Evolutionary conservation across 2,888 invertebrate species (phyloP), one percentile per base, ranked within the genome.

Genomic region (Polydrusus cervinus): DNA sequence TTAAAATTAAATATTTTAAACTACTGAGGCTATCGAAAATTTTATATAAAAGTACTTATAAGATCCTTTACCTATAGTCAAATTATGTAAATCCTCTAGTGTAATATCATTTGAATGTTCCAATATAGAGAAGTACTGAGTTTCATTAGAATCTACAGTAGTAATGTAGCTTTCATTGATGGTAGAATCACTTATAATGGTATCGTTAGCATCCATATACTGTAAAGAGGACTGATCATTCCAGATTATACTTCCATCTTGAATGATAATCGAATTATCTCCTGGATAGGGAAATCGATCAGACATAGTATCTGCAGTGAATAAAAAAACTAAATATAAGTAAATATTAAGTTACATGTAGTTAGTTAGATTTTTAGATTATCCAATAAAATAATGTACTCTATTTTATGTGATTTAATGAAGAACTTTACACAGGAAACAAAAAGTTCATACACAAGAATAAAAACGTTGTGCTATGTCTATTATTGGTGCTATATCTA

Each of bases 121-220:
- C 20, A 87, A 73, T 25, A 86, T 82, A 6, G 87, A 86, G 65
- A 86, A 82, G 79, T 86, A 87, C 67, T 84, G 84, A 13, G 85
- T 85, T 51, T 82, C 81, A 71, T 83, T 83, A 13, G 82, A 83
- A 16, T 82, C 85, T 60, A 81, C 79, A 10, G 85, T 84, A 9
- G 86, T 84, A 49, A 81, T 80, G 79, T 84, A 87, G 30, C 80
- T 80, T 67, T 86, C 86, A 75, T 82, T 84, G 14, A 83, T 79
- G 11, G 74, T 64, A 57, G 81, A 82, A 51, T 84, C 84, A n/a
- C 80, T 80, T 67, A 84, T 43, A 13, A 62, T 40, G 7, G 70
- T 47, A 34, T 71, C 74, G 43, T 75, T 75, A 11, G 71, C 71
- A 65, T 76, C 76, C 34, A 77, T 65, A 66, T 71, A 77, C 18